phyloP scores from a whole-genome alignment of 92 coral and sea anemone species.

The Palythoa grandis region DNA sequence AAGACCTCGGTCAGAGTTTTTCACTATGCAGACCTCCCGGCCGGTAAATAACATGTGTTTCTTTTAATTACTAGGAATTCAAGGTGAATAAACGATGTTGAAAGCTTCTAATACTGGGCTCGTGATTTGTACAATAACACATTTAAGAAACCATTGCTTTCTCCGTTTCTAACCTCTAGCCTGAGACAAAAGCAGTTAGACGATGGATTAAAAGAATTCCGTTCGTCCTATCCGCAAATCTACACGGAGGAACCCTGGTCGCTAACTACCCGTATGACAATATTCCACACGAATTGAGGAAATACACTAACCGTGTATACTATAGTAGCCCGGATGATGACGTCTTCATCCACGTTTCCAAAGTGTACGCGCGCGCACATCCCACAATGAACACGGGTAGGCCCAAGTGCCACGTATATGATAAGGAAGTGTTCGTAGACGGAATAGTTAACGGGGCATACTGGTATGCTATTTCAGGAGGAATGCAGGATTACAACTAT shows the following conservation, averaged over 20 bases:
- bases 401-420: constrained; percentile 69
- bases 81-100: neutral
- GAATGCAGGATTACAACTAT: constrained; percentile 98
- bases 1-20: too few species aligned
- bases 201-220: constrained; percentile 87
- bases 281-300: constrained; percentile 72
- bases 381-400: constrained; percentile 87
- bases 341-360: constrained; percentile 80
- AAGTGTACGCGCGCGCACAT: constrained; percentile 79
- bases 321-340: constrained; percentile 98
- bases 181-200: constrained; percentile 85
- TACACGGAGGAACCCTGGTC: constrained; percentile 95
- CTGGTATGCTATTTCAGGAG: constrained; percentile 96
- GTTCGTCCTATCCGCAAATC: constrained; percentile 90
- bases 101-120: neutral
- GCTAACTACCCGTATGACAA: constrained; percentile 96
- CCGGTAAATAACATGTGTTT: too few species aligned
- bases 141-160: neutral
- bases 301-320: constrained; percentile 62
- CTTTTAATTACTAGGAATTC: too few species aligned
- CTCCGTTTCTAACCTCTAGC: constrained; percentile 50
- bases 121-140: neutral
- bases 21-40: too few species aligned
- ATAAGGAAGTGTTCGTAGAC: constrained; percentile 67
- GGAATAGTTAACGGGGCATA: constrained; percentile 98